These are phyloP conservation scores for Rhabdornis inornatus DNA, from an alignment of 2,113 vertebrate genomes.

Conservation along the genomic window DNA sequence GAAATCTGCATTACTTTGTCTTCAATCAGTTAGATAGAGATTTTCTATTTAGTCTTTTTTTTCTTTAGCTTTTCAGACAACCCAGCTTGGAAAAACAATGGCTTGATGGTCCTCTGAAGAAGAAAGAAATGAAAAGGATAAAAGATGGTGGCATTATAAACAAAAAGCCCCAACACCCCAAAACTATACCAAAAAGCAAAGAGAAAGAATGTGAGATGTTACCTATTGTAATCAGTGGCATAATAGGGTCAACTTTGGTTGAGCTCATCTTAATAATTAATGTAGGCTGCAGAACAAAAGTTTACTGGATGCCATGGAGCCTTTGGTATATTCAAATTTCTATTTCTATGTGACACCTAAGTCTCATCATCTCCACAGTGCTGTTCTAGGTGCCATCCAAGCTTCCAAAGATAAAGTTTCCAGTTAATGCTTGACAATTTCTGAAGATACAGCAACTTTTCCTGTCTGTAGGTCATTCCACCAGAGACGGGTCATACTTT, in stretches of 20 bases:
- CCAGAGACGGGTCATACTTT: neutral
- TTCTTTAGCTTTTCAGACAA: neutral
- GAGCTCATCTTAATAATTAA: neutral
- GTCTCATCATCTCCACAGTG: neutral
- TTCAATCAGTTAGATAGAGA: neutral
- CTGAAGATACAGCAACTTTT: neutral
- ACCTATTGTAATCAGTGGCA: neutral
- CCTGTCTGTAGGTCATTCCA: neutral
- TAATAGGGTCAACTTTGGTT: neutral
- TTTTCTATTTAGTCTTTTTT: neutral
- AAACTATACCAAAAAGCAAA: neutral
- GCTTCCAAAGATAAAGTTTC: neutral
- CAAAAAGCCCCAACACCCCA: neutral
- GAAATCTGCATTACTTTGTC: neutral
- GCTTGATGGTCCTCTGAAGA: neutral
- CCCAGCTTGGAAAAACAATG: neutral
- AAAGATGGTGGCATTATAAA: neutral
- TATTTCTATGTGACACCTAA: neutral
- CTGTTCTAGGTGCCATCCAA: neutral
- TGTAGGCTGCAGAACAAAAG: neutral
- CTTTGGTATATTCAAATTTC: neutral
- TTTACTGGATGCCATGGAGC: neutral
- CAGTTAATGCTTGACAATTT: neutral
- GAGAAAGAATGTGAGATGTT: neutral
- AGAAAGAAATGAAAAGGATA: neutral